phyloP scores from a whole-genome alignment of 2,888 invertebrate genomes.

The Tortricodes alternella region DNA sequence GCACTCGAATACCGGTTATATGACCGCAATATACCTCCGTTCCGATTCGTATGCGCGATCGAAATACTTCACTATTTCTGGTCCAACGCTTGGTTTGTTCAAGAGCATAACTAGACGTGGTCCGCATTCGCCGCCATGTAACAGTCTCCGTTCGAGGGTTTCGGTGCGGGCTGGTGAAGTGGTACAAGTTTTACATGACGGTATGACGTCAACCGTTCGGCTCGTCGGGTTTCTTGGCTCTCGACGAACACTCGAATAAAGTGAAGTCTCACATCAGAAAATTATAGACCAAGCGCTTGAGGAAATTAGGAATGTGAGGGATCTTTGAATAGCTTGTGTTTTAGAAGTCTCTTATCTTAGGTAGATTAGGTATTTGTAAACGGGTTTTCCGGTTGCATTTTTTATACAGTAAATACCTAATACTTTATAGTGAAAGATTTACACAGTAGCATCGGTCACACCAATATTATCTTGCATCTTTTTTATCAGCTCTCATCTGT shows the following conservation, averaged over 20 bases:
- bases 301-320: conserved; percentile 43
- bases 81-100: conserved; percentile 56
- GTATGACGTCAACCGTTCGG: conserved; percentile 81
- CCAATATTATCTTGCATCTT: conserved; percentile 12
- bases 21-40: conserved; percentile 78
- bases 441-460: too few species aligned
- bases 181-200: conserved; percentile 69
- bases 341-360: too few species aligned
- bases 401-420: too few species aligned
- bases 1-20: conserved; percentile 81
- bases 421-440: too few species aligned
- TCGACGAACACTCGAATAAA: conserved; percentile 70
- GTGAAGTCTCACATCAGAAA: conserved; percentile 69
- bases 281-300: conserved; percentile 58
- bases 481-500: conserved; percentile 9
- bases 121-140: conserved; percentile 55
- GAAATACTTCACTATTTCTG: conserved; percentile 41
- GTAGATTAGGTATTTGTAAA: too few species aligned
- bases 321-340: conserved; percentile 1
- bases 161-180: conserved; percentile 43
- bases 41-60: conserved; percentile 48
- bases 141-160: conserved; percentile 35
- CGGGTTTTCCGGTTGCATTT: too few species aligned
- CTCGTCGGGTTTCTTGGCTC: conserved; percentile 78
- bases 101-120: conserved; percentile 31